Conservation (phyloP, 2,797 vertebrate genomes). For the Peromyscus attwateri region DNA sequence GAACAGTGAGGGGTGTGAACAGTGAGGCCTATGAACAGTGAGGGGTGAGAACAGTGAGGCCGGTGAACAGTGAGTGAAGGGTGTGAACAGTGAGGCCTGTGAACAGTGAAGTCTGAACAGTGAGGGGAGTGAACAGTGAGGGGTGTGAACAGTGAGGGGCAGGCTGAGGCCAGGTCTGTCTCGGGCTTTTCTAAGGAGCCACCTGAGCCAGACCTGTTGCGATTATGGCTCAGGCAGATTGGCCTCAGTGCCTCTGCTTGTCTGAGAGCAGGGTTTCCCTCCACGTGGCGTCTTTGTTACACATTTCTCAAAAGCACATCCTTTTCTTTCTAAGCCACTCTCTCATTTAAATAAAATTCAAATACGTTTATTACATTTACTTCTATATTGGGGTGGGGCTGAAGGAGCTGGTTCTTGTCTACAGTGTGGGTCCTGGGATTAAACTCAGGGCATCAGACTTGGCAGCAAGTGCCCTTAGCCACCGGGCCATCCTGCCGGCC, state of each 20-base stretch:
- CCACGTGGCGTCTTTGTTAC: neutral
- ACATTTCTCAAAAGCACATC: slow-evolving; percentile 27
- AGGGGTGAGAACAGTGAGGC: no score
- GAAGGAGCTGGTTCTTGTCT: neutral
- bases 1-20: no score
- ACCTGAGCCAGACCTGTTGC: neutral
- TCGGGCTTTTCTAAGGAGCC: neutral
- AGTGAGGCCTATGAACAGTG: no score
- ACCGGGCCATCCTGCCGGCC: neutral
- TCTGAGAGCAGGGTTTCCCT: neutral
- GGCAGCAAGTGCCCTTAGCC: neutral
- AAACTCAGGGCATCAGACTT: neutral
- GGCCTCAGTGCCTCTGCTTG: neutral
- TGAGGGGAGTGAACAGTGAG: no score
- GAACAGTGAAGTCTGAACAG: no score
- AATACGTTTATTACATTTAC: neutral
- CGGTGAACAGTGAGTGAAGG: no score
- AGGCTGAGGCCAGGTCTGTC: neutral
- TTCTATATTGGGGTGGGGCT: neutral
- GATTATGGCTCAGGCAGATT: neutral
- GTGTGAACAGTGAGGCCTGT: no score
- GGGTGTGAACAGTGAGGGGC: no score
- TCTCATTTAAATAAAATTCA: neutral
- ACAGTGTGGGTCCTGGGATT: neutral
- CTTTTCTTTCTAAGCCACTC: slow-evolving; percentile 17